These are phyloP conservation scores for Vanessa atalanta DNA, from an alignment of 1,140 invertebrate species.

Conservation along the genomic window DNA sequence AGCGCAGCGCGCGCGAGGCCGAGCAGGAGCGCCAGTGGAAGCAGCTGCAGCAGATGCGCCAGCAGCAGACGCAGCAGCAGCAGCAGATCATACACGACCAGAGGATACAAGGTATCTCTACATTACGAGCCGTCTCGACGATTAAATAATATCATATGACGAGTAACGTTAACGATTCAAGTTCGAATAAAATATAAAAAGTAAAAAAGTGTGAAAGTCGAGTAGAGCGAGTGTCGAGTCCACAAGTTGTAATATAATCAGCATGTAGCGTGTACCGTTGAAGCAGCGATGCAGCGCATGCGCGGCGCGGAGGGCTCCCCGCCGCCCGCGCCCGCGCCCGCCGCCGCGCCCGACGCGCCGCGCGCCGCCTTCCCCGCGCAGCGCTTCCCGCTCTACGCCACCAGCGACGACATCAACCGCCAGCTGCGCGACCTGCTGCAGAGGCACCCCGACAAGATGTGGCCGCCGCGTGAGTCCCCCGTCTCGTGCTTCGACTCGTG, in stretches of 20 bases:
- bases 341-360: constrained; percentile 46
- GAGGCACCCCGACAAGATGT: constrained; percentile 82
- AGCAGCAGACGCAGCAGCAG: constrained; percentile 90
- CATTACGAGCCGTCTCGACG: not conserved
- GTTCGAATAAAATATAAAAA: too few relatives aligned
- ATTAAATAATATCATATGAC: too few relatives aligned
- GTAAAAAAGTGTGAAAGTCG: not conserved
- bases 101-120: constrained; percentile 83
- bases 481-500: constrained; percentile 61
- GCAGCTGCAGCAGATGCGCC: constrained; percentile 89
- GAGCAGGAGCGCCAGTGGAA: constrained; percentile 94
- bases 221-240: not conserved
- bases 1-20: constrained; percentile 84
- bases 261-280: constrained; percentile 18
- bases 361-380: constrained; percentile 62
- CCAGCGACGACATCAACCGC: constrained; percentile 81
- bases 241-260: not conserved
- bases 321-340: constrained; percentile 43
- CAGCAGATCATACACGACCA: constrained; percentile 90
- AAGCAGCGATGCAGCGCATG: constrained; percentile 70
- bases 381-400: constrained; percentile 66
- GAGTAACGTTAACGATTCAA: too few relatives aligned
- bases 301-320: constrained; percentile 68
- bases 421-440: constrained; percentile 93
- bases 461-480: constrained; percentile 66